A percentile compares a stretch with the other conserved stretches of the same genome.
Conservation (phyloP, 2,888 invertebrate species). For the Subacronicta megacephala region DNA sequence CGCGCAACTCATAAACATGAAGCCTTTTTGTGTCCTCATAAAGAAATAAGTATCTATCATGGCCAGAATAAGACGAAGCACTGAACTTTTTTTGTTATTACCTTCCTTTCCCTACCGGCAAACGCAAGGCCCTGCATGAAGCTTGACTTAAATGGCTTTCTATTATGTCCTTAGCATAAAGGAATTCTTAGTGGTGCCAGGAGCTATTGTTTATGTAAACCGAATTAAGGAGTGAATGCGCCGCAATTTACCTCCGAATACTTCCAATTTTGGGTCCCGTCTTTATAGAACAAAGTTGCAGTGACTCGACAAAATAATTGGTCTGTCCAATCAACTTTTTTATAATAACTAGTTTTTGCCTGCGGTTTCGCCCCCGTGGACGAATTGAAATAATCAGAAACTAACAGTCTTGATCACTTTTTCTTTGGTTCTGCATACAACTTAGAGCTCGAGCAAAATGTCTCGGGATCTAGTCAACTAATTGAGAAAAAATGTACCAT, state of each 20-base stretch:
- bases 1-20: no score
- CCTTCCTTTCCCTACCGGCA: conserved; percentile 1
- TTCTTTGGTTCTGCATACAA: no score
- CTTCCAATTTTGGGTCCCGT: conserved; percentile 35
- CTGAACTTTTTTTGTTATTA: neutral
- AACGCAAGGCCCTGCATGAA: conserved; percentile 9
- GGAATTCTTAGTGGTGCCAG: conserved; percentile 35
- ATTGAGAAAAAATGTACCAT: no score
- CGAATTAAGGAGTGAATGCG: conserved; percentile 52
- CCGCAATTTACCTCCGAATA: conserved; percentile 41
- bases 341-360: no score
- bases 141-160: conserved; percentile 17
- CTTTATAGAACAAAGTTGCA: conserved; percentile 21
- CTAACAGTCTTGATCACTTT: no score
- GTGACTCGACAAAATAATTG: conserved; percentile 49
- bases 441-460: no score
- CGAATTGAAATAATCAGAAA: no score
- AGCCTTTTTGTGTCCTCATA: no score
- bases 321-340: conserved; percentile 58
- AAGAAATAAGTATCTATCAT: neutral
- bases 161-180: conserved; percentile 29
- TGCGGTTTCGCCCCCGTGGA: no score
- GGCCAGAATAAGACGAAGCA: neutral
- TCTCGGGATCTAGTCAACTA: no score
- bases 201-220: conserved; percentile 49